Conservation (phyloP, 2,888 invertebrate species). For the Nineta flava region DNA sequence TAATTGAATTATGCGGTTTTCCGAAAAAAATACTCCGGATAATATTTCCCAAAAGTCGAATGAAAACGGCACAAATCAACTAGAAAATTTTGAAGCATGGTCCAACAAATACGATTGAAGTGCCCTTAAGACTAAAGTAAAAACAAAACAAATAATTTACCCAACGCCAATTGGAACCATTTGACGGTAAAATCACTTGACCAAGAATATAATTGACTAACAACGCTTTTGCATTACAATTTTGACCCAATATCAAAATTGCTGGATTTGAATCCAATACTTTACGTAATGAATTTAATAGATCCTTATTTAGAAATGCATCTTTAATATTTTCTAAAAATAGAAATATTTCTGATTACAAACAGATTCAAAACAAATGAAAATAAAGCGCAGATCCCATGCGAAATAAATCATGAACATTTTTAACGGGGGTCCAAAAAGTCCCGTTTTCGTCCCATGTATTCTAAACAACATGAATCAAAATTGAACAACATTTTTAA, state of each 20-base stretch:
- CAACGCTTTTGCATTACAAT: slow-evolving; percentile 48
- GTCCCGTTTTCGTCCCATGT: too few species aligned
- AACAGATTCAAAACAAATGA: slow-evolving; percentile 7
- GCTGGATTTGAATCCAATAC: slow-evolving; percentile 34
- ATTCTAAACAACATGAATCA: too few species aligned
- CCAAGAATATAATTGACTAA: slow-evolving; percentile 59
- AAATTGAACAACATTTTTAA: too few species aligned
- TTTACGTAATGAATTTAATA: slow-evolving; percentile 19
- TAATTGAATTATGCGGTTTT: too few species aligned
- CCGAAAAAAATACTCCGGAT: too few species aligned
- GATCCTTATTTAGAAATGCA: slow-evolving; percentile 20
- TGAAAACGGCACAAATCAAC: too few species aligned
- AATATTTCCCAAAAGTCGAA: too few species aligned
- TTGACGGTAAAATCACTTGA: slow-evolving; percentile 43
- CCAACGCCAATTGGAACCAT: slow-evolving; percentile 46
- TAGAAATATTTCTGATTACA: slow-evolving; percentile 3
- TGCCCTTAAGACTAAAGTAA: slow-evolving; percentile 6
- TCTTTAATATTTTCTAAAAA: slow-evolving; percentile 23
- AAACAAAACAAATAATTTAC: slow-evolving; percentile 26
- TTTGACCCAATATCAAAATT: slow-evolving; percentile 57
- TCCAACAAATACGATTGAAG: too few species aligned
- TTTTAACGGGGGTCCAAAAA: too few species aligned
- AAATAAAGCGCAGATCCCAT: too few species aligned
- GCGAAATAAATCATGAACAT: too few species aligned
- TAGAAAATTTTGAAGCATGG: too few species aligned